Percentiles rank a stretch among this genome's conserved stretches.
phyloP scores from a whole-genome alignment of 53 echinoderm and acorn worm genomes.

The Paelopatides confundens region DNA sequence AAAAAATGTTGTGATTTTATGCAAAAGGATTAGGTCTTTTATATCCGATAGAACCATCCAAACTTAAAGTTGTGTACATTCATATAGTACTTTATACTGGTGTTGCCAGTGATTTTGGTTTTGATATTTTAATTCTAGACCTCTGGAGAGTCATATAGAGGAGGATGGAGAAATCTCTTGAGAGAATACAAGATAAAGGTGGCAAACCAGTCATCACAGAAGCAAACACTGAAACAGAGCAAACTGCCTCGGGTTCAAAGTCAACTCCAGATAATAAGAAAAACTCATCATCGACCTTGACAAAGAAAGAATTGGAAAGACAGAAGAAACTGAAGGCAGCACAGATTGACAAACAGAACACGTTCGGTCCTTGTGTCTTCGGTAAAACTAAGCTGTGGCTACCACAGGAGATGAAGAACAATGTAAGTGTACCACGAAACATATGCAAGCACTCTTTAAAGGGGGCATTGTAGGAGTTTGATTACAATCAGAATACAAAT shows the following conservation, averaged over 20 bases:
- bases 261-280: background rate
- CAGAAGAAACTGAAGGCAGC: background rate
- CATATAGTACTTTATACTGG: no score
- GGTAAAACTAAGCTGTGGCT: slow-evolving; percentile 75
- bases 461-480: no score
- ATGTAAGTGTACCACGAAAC: slow-evolving; percentile 56
- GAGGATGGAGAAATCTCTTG: background rate
- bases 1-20: no score
- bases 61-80: no score
- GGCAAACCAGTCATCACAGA: background rate
- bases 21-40: no score
- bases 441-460: no score
- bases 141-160: background rate
- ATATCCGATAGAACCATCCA: no score
- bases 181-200: background rate
- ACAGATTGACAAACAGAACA: slow-evolving; percentile 14
- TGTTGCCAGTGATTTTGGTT: no score
- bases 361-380: slow-evolving; percentile 74
- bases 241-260: background rate
- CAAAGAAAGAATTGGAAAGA: background rate
- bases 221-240: background rate
- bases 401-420: slow-evolving; percentile 64
- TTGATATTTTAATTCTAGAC: background rate
- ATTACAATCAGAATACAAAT: no score
- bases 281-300: background rate